Percentiles rank a stretch among this genome's conserved stretches.
phyloP scores from a whole-genome alignment of 1,140 invertebrate species.

The Aphelinus atriplicis region DNA sequence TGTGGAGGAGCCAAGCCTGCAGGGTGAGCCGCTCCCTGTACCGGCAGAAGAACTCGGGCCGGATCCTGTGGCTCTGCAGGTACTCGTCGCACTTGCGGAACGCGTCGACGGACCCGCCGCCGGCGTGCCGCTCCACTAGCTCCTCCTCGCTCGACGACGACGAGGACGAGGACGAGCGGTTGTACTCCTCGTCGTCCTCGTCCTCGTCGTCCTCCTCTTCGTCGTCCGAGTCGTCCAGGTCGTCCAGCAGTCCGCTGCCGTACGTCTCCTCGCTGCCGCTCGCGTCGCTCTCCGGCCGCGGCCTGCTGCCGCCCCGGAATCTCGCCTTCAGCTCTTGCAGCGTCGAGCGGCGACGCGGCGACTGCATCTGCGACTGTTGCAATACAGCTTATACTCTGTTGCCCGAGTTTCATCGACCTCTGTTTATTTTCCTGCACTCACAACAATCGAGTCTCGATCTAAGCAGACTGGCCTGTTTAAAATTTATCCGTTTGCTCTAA shows the following conservation, averaged over 20 bases:
- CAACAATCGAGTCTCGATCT: no score
- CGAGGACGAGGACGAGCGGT: constrained; percentile 54
- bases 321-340: no score
- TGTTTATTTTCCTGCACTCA: no score
- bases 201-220: constrained; percentile 35
- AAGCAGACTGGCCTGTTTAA: no score
- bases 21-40: constrained; percentile 67
- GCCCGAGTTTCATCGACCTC: no score
- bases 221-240: constrained; percentile 6
- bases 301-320: no score
- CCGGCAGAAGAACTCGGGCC: constrained; percentile 73
- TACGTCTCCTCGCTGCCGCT: constrained; percentile 17
- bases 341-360: background rate
- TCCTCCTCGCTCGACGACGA: constrained; percentile 43
- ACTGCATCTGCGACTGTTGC: background rate
- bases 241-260: constrained; percentile 1
- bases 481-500: no score
- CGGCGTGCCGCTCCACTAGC: constrained; percentile 59
- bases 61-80: constrained; percentile 71
- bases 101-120: constrained; percentile 66
- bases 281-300: no score
- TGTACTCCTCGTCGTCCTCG: constrained; percentile 62
- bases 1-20: constrained; percentile 64
- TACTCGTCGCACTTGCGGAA: constrained; percentile 73
- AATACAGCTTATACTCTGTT: background rate